Evolutionary conservation across 2,888 invertebrate species (phyloP), one percentile per base, ranked within the genome.

Genomic region (Neuroscelio doddi): DNA sequence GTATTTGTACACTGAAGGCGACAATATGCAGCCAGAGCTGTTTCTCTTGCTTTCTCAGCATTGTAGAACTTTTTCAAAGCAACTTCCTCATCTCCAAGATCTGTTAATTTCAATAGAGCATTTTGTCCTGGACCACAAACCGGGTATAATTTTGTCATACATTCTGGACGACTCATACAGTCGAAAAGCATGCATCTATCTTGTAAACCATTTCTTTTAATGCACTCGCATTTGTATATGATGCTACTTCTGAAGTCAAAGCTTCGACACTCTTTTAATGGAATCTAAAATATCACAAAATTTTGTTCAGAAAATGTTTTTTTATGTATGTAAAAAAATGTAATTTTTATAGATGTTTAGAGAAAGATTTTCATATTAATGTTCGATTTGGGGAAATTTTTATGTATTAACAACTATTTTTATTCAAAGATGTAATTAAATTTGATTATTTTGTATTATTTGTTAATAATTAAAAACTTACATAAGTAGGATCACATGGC

Each of bases 171-270:
- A 8, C 83, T 83, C 80, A 81, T 80, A 34, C 84, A 84, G 15
- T 82, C 76, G 64, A 65, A 71, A 71, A 82, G 76, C 73, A 78
- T 72, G 55, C 85, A 85, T 45, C 81, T 77, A 68, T 85, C 85
- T 62, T 85, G 85, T 10, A 85, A 63, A 1, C 85, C 85, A 61
- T 85, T 85, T 32, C 85, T 76, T 55, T 78, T 81, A 32, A 84
- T 81, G 63, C 85, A 85, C 27, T 83, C 79, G 51, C 85, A 85
- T 56, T 76, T 79, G 47, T 79, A 75, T 68, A 82, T 75, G 14
- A 76, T 38, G 17, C 85, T 80, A 5, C 73, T 71, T 0, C 85
- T 80, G 39, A 85, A 74, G 39, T 85, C 82, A 44, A 70, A 81
- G 56, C 80, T 83, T 42, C 75, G 81, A 41, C 75, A 79, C 0